Evolutionary conservation across 2,888 invertebrate genomes (phyloP), one percentile per base, ranked within the genome.

Genomic region (Listrodromus nycthemerus): DNA sequence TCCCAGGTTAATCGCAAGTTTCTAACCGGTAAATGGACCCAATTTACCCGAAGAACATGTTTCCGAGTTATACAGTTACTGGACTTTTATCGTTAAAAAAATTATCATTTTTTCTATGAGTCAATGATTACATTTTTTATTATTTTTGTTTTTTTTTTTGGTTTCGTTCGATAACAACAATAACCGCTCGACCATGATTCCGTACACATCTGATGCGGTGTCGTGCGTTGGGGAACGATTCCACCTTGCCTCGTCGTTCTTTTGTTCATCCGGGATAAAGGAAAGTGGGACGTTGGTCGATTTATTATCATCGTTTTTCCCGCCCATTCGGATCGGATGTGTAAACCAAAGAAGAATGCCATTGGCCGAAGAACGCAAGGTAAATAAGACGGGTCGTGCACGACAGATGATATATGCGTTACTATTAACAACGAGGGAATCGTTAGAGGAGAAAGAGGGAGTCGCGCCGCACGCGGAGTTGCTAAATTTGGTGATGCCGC

Each of bases 1-100:
- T 27, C 41, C 71, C 24, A n/a, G 52, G 63, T 82, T 82, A 48
- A 78, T 74, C 82, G 70, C 65, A 52, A 81, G 55, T 65, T 81
- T 71, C 55, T 71, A 27, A 71, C 71, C 61, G 55, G 52, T 52
- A 70, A 50, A 80, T 63, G 45, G 52, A 63, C 50, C 8, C 37
- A 10, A 7, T 37, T 37, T 37, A 37, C 37, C 37, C 37, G 37
- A 37, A 8, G 37, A 37, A 37, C 7, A 37, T 37, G 37, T 37
- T 37, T 37, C 37, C 37, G 37, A 8, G 37, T 37, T 37, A 37
- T 8, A 37, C 8, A 37, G 37, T 37, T 8, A 37, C 8, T 8
- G 5, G 8, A 37, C 8, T 37, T 37, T 37, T 1, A 1, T 8
- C 37, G 8, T 37, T 37, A 8, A 37, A 37, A 37, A 37, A 37